Percentiles rank a stretch among this genome's conserved stretches.
Conservation (phyloP, 2,113 vertebrate genomes). For the Oreochromis niloticus region DNA sequence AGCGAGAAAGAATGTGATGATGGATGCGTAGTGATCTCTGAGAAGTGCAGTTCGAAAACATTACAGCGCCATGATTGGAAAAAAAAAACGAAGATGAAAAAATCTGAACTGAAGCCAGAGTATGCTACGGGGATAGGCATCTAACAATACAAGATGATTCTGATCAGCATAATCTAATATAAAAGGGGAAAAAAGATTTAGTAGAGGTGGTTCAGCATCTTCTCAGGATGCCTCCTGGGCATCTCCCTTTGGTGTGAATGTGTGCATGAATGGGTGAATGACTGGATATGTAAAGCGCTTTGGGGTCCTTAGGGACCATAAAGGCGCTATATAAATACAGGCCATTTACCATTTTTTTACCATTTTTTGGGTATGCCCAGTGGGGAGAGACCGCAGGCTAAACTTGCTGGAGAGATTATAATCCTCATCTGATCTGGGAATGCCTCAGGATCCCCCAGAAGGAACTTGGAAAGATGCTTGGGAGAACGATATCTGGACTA, state of each 20-base stretch:
- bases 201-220: not conserved
- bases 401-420: not conserved
- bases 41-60: not conserved
- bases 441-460: not conserved
- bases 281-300: too few species aligned
- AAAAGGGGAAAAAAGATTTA: not conserved
- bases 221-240: not conserved
- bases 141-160: not conserved
- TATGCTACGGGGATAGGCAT: not conserved
- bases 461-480: accelerated
- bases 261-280: too few species aligned
- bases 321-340: too few species aligned
- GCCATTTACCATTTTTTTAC: too few species aligned
- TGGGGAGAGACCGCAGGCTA: not conserved
- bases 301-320: too few species aligned
- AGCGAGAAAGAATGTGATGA: not conserved
- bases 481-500: not conserved
- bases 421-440: not conserved
- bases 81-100: not conserved
- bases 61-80: accelerated
- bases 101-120: not conserved
- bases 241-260: not conserved
- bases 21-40: not conserved
- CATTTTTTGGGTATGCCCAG: not conserved
- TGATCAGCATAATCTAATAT: not conserved